These are phyloP conservation scores for Poliocrania exsul DNA, from an alignment of 2,797 vertebrate species.

Conservation along the genomic window DNA sequence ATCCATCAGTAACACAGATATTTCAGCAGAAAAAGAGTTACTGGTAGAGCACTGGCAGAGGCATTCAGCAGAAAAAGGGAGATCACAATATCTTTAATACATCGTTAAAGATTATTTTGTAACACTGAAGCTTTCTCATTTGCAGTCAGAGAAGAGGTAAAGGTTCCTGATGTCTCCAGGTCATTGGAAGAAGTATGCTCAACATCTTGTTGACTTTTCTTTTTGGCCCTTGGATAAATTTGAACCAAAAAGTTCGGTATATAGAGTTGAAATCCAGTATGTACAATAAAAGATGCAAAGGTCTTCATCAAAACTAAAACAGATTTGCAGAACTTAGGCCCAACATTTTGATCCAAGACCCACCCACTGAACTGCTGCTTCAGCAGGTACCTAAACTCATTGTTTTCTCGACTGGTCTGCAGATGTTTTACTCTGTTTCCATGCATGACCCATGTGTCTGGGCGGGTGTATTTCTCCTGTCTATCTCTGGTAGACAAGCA, in stretches of 20 bases:
- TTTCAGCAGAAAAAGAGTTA: neutral
- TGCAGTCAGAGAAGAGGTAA: neutral
- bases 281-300: neutral
- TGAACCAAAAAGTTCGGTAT: neutral
- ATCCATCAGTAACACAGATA: neutral
- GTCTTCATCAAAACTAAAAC: neutral
- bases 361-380: neutral
- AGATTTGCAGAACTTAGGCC: neutral
- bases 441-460: rapidly evolving
- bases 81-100: neutral
- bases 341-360: neutral
- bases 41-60: neutral
- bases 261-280: neutral
- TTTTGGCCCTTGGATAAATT: neutral
- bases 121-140: neutral
- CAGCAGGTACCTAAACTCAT: neutral
- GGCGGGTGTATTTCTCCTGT: neutral
- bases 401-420: rapidly evolving
- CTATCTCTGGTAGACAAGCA: neutral
- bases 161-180: neutral
- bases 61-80: neutral
- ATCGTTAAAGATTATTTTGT: neutral
- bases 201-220: neutral
- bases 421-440: neutral
- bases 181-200: neutral